Percentiles rank a stretch among this genome's conserved stretches.
These are phyloP conservation scores for Leptinotarsa tumamoca DNA, from an alignment of 2,888 invertebrate species.

Conservation along the genomic window DNA sequence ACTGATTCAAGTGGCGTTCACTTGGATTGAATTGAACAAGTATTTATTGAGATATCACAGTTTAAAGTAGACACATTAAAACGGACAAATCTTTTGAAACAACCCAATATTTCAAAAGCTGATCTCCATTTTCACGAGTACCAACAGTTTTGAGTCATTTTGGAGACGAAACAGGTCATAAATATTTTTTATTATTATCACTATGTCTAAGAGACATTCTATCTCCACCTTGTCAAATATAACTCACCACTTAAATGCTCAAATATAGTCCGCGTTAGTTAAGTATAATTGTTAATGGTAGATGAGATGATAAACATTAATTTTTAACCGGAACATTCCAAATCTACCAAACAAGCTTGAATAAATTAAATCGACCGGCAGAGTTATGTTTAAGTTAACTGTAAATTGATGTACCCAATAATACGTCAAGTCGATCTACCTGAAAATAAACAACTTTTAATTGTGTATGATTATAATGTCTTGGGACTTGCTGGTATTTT, in stretches of 20 bases:
- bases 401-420: constrained; percentile 38
- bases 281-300: constrained; percentile 22
- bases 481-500: constrained; percentile 36
- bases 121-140: no score
- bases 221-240: no score
- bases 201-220: no score
- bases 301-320: constrained; percentile 20
- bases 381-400: constrained; percentile 33
- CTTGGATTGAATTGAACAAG: no score
- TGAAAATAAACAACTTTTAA: constrained; percentile 40
- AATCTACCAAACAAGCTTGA: constrained; percentile 27
- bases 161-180: no score
- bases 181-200: no score
- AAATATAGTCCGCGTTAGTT: background rate
- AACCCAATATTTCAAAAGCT: no score
- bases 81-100: no score
- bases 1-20: no score
- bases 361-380: constrained; percentile 30
- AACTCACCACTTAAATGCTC: background rate
- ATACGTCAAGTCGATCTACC: constrained; percentile 29
- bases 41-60: no score
- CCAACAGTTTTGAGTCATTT: no score
- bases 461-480: constrained; percentile 37
- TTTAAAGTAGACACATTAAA: no score
- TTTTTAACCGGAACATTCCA: constrained; percentile 22